Evolutionary conservation across 2,113 vertebrate species (phyloP).

Genomic region (Myiozetetes cayanensis): DNA sequence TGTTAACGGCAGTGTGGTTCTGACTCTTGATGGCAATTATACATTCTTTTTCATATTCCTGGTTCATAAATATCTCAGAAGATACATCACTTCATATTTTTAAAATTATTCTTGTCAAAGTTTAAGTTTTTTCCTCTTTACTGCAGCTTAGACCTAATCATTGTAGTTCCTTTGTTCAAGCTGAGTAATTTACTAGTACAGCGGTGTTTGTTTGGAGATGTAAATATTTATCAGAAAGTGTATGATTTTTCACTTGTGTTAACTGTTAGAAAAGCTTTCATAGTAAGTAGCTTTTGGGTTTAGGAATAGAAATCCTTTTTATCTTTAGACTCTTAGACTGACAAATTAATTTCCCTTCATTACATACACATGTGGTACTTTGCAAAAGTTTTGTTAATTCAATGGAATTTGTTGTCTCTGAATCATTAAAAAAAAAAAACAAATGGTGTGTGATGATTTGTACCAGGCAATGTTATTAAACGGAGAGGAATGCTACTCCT

Average conservation of each 20-base stretch:
- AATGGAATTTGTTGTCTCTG: not conserved
- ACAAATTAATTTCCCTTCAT: not conserved
- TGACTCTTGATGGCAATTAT: not conserved
- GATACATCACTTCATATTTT: not conserved
- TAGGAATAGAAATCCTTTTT: not conserved
- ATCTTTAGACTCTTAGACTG: not conserved
- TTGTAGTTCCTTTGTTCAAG: not conserved
- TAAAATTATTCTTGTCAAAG: not conserved
- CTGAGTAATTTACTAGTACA: not conserved
- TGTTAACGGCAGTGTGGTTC: not conserved
- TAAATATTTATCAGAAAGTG: not conserved
- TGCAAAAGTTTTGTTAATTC: not conserved
- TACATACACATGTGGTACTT: accelerated
- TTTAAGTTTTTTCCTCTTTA: not conserved
- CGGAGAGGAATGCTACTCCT: not conserved
- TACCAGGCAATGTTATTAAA: not conserved
- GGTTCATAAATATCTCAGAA: not conserved
- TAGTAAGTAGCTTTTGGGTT: not conserved
- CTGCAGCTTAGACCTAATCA: not conserved
- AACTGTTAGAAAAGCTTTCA: not conserved
- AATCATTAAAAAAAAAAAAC: not conserved
- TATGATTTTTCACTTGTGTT: not conserved
- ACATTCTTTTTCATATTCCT: not conserved
- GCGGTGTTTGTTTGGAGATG: not conserved
- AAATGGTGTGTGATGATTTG: not conserved